phyloP scores from a whole-genome alignment of 2,797 vertebrate genomes.

The Girardinus metallicus region DNA sequence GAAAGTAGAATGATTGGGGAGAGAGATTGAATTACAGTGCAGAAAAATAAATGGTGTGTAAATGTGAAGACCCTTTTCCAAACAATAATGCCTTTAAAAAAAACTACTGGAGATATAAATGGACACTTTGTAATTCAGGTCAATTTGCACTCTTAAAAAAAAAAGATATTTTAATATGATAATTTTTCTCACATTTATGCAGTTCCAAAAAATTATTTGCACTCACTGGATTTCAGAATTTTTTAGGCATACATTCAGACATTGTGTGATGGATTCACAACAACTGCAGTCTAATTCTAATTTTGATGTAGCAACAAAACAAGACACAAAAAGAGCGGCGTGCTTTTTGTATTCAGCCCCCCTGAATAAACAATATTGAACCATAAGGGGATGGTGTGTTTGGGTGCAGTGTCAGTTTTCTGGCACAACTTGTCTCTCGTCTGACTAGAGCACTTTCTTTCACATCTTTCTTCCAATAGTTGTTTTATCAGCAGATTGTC shows the following conservation, averaged over 20 bases:
- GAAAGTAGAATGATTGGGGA: slow-evolving; percentile 39
- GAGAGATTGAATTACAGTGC: slow-evolving; percentile 26
- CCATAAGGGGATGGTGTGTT: not conserved
- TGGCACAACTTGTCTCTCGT: not conserved
- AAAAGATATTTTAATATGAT: slow-evolving; percentile 13
- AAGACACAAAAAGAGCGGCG: not conserved
- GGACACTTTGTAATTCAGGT: not conserved
- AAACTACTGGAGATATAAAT: not conserved
- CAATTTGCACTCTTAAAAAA: slow-evolving; percentile 9
- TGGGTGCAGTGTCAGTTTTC: not conserved
- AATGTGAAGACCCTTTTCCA: slow-evolving; percentile 46
- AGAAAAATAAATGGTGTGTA: slow-evolving; percentile 4
- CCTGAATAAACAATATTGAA: not conserved
- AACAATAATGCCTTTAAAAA: slow-evolving; percentile 24
- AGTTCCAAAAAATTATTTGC: not conserved
- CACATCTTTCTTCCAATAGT: not conserved
- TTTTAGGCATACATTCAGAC: not conserved
- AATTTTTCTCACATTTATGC: slow-evolving; percentile 14
- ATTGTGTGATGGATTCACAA: not conserved
- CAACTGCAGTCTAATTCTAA: not conserved
- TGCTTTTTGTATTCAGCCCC: not conserved
- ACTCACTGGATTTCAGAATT: not conserved
- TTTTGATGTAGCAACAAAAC: not conserved
- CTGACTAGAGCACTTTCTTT: not conserved
- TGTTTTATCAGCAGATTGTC: not conserved